phyloP scores from a whole-genome alignment of 2,797 vertebrate genomes.

The Semaprochilodus insignis region DNA sequence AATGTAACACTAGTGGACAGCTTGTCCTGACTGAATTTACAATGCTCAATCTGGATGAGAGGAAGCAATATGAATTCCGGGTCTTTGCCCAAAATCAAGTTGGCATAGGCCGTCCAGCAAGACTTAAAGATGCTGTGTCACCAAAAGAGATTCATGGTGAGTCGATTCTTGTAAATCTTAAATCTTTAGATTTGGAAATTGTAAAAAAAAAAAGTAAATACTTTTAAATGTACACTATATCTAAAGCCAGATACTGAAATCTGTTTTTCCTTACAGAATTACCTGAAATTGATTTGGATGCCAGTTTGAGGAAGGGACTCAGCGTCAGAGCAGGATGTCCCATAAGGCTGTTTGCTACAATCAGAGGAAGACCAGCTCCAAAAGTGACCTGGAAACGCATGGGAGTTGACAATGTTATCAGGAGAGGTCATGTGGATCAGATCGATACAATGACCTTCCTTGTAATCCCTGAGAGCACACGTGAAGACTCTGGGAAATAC shows the following conservation, averaged over 20 bases:
- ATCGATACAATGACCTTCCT: constrained; percentile 98
- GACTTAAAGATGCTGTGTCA: constrained; percentile 91
- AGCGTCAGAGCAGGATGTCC: constrained; percentile 95
- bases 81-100: constrained; percentile 97
- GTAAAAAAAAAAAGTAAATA: neutral
- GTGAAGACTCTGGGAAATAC: constrained; percentile 97
- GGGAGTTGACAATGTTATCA: constrained; percentile 93
- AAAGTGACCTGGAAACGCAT: constrained; percentile 96
- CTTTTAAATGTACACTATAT: neutral
- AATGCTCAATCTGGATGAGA: constrained; percentile 89
- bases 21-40: constrained; percentile 94
- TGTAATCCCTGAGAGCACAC: constrained; percentile 94
- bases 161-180: constrained; percentile 26
- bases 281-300: constrained; percentile 97
- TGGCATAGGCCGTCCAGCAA: constrained; percentile 94
- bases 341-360: constrained; percentile 93
- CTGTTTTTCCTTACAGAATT: constrained; percentile 82
- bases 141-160: constrained; percentile 96
- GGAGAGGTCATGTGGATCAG: constrained; percentile 94
- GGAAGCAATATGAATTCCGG: constrained; percentile 93
- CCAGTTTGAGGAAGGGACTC: constrained; percentile 94
- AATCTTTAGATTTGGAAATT: neutral
- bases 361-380: constrained; percentile 94
- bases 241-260: constrained; percentile 1
- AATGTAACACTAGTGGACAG: constrained; percentile 89